Base-by-base conservation (phyloP, 2,113 vertebrate species). In the Amazona vittata region DNA sequence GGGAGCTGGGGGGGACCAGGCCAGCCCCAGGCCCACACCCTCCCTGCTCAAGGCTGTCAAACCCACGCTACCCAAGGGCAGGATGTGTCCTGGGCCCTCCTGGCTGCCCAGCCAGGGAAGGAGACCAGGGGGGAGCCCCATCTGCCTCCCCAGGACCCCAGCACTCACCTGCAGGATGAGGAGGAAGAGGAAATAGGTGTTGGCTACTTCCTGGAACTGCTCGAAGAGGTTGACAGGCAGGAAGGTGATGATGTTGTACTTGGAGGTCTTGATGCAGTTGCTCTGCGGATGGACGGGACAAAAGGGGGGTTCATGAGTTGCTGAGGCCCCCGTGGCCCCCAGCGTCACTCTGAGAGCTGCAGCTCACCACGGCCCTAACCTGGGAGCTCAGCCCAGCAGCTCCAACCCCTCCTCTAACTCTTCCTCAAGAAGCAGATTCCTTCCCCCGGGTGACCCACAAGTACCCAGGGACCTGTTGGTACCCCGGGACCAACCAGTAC, bases 171-270 rank as follows among this genome's bases (percentile, higher is more conserved):
- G 99, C 70, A 99, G 98, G 87, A 99, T 99, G 96, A 99, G 99
- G 91, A 99, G 98, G 98, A 99, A 99, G 83, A 99, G 98, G 96
- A 99, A 99, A 98, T 99, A 99, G 43, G 99, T 99, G 95, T 99
- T 99, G 96, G 99, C 99, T 96, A 99, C 99, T 98, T 99, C 99
- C 97, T 99, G 99, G 97, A 99, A 99, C 98, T 99, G 99, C 98
- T 99, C 99, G 47, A 99, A 99, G 95, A 99, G 98, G 97, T 99
- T 99, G 98, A 99, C 98, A 37, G 99, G 99, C 96, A 99, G 98
- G 98, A 99, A 99, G 83, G 99, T 99, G 97, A 99, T 70, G 24
- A 99, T 95, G 91, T 99, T 99, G 98, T 99, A 99, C 96, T 99
- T 99, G 81, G 99, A 99, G 92, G 99, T 99, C 98, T 99, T 98